Evolutionary conservation across 2,113 vertebrate species (phyloP).

Genomic region (Synodontis membranacea): DNA sequence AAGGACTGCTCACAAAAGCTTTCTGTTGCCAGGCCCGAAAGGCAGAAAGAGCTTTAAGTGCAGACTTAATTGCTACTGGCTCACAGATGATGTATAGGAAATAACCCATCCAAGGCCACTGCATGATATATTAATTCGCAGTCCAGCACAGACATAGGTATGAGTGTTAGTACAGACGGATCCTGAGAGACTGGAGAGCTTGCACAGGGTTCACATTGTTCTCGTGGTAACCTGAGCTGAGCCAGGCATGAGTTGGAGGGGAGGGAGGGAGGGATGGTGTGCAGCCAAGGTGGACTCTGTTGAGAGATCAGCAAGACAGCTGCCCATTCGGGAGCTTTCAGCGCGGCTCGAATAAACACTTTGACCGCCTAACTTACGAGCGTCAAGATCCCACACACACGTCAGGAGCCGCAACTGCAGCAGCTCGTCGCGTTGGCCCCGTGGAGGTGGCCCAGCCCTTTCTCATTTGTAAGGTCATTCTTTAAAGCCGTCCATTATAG

Average conservation of each 20-base stretch:
- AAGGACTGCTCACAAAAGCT: conserved; percentile 13
- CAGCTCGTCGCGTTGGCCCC: conserved; percentile 22
- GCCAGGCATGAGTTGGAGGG: conserved; percentile 25
- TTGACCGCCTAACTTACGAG: conserved; percentile 41
- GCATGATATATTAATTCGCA: conserved; percentile 46
- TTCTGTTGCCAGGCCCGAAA: conserved; percentile 22
- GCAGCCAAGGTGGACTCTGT: conserved; percentile 39
- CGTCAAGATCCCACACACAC: conserved; percentile 28
- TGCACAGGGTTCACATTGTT: conserved; percentile 56
- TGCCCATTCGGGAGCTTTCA: conserved; percentile 51
- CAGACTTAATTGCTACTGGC: conserved; percentile 38
- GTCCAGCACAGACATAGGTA: conserved; percentile 42
- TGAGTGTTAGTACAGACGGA: conserved; percentile 49
- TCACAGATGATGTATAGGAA: conserved; percentile 39
- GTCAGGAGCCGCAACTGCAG: conserved; percentile 21
- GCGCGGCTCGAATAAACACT: conserved; percentile 52
- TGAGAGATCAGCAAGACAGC: conserved; percentile 54
- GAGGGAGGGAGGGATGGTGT: conserved; percentile 17
- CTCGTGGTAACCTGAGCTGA: conserved; percentile 43
- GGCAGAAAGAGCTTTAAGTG: conserved; percentile 17
- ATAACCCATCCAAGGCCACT: conserved; percentile 46
- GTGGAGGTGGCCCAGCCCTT: conserved; percentile 29
- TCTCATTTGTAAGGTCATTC: conserved; percentile 46
- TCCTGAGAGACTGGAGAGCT: conserved; percentile 40
- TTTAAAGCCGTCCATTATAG: conserved; percentile 48